These are phyloP conservation scores for Tamandua tetradactyla DNA, from an alignment of 2,797 vertebrate species.

Conservation along the genomic window DNA sequence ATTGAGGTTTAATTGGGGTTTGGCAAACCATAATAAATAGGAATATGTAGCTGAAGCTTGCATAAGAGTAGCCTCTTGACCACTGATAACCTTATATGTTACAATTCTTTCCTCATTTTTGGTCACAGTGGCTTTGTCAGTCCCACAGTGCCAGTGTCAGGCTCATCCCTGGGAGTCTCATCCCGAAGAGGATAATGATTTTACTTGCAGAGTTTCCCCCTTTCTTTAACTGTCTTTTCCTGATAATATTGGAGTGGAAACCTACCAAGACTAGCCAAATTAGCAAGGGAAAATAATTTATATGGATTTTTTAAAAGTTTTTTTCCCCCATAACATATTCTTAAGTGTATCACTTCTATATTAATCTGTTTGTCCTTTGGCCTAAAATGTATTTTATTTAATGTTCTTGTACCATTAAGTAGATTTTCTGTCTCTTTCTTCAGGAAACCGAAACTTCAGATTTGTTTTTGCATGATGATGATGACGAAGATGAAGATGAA, in stretches of 20 bases:
- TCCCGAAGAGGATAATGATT: too few relatives aligned
- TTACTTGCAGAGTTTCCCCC: too few relatives aligned
- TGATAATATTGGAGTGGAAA: slow-evolving; percentile 31
- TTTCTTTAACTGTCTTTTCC: slow-evolving; percentile 39
- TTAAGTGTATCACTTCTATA: neutral
- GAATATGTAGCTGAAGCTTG: too few relatives aligned
- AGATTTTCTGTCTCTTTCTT: slow-evolving; percentile 38
- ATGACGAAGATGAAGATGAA: slow-evolving; percentile 96
- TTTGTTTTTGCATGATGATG: slow-evolving; percentile 94
- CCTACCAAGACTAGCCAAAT: slow-evolving; percentile 29
- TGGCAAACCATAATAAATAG: too few relatives aligned
- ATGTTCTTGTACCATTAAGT: neutral
- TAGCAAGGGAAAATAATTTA: neutral
- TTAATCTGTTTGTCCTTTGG: neutral
- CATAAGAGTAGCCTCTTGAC: too few relatives aligned
- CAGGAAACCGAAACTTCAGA: slow-evolving; percentile 93
- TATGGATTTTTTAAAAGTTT: neutral
- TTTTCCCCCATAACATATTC: neutral
- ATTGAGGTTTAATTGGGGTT: too few relatives aligned
- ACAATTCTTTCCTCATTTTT: too few relatives aligned
- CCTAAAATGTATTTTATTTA: slow-evolving; percentile 28
- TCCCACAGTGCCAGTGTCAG: too few relatives aligned
- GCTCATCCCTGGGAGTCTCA: too few relatives aligned
- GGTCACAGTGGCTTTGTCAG: too few relatives aligned
- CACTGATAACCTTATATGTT: too few relatives aligned